Base-by-base conservation (phyloP, 2,113 vertebrate species). In the Pelusios castaneus region DNA sequence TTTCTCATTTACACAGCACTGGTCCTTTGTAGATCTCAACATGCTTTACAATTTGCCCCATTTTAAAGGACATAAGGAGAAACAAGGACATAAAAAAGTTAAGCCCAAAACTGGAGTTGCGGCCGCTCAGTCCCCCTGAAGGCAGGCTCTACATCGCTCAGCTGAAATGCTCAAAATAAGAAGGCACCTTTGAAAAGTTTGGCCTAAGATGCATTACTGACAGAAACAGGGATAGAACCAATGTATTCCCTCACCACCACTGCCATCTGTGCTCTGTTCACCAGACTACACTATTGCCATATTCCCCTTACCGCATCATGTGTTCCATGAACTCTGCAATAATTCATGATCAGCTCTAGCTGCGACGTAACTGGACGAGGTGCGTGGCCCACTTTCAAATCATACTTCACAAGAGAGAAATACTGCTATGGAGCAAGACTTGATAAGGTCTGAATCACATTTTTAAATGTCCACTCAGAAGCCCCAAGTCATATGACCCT, bases 41-140 rank as follows among this genome's bases (percentile, higher is more conserved):
- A 63, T 16, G 51, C 80, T 89, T 78, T 78, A 92, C 91, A 96
- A 88, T 55, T 77, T 93, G 24, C 91, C 88, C 90, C 84, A 88
- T 4, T 75, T 80, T 78, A 89, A 80, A 43, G 67, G 91, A 80
- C 82, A n/a, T n/a, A n/a, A n/a, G n/a, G 91, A 76, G 25, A 16
- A 43, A 76, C 25, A 93, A 89, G 90, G 54, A 73, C 82, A 75
- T 88, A 84, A 93, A 96, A 94, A 27, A 43, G 13, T 45, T 27
- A 76, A 41, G 41, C 7, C 70, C 24, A 24, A 76, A 14, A 16
- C 80, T 38, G 92, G 81, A 94, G 87, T 84, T 93, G 31, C 84
- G 87, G 86, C 82, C 92, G 84, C 58, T 89, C 47, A 86, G 56
- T 41, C 1, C 41, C 77, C 87, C 84, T 94, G 89, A 92, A 67